Percentiles rank a stretch among this genome's conserved stretches.
Conservation (phyloP, 2,888 invertebrate species). For the Chromoteleia sp. region DNA sequence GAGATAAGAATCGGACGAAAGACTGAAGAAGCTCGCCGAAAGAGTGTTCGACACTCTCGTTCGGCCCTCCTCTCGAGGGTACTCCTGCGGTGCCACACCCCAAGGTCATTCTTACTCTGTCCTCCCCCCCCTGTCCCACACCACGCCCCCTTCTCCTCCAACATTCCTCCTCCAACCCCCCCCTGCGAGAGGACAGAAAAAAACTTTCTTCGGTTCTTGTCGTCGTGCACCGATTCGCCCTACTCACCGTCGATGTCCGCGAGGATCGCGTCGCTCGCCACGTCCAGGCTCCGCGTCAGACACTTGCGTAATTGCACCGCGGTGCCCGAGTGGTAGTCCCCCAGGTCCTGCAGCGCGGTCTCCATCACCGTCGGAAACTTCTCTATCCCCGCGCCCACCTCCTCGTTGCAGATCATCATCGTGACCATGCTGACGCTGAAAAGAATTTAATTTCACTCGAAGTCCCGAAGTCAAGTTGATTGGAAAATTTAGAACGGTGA, state of each 20-base stretch:
- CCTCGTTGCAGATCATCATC: slow-evolving; percentile 88
- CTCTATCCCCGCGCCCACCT: slow-evolving; percentile 86
- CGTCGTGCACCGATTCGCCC: no score
- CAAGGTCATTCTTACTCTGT: slow-evolving; percentile 59
- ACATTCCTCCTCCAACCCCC: no score
- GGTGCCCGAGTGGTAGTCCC: slow-evolving; percentile 88
- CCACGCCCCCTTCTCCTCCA: no score
- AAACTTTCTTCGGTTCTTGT: slow-evolving; percentile 23
- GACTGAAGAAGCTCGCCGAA: slow-evolving; percentile 45
- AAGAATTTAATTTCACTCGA: not conserved
- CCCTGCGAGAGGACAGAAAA: no score
- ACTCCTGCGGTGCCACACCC: slow-evolving; percentile 48
- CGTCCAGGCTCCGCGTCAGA: slow-evolving; percentile 87
- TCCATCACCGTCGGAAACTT: slow-evolving; percentile 86
- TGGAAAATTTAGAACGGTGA: no score
- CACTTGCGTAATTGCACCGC: slow-evolving; percentile 87
- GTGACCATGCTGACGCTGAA: slow-evolving; percentile 86
- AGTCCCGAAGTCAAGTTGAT: no score
- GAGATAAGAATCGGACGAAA: slow-evolving; percentile 62
- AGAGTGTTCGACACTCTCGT: slow-evolving; percentile 50
- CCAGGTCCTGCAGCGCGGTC: slow-evolving; percentile 87
- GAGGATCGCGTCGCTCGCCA: slow-evolving; percentile 87
- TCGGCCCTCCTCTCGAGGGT: slow-evolving; percentile 49
- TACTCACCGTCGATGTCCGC: slow-evolving; percentile 88
- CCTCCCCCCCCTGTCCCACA: no score